A percentile compares a stretch with the other conserved stretches of the same genome.
phyloP scores from a whole-genome alignment of 2,888 invertebrate genomes.

The Drosophila robusta region DNA sequence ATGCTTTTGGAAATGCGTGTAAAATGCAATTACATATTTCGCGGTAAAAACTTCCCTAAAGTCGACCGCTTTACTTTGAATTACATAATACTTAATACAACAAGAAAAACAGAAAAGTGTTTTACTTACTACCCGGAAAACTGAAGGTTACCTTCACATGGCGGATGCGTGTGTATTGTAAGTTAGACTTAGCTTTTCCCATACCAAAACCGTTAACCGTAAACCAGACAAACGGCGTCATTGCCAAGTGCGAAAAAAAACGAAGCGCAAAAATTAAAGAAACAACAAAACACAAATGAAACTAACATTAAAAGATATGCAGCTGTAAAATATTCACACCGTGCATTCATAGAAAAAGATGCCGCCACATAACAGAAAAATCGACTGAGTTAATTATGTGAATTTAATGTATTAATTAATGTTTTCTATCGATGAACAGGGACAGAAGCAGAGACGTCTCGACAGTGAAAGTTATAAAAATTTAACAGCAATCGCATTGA shows the following conservation, averaged over 20 bases:
- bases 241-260: conserved; percentile 59
- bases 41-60: conserved; percentile 23
- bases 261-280: conserved; percentile 11
- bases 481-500: conserved; percentile 49
- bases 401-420: conserved; percentile 77
- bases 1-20: too few species aligned
- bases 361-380: conserved; percentile 41
- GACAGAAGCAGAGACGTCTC: conserved; percentile 16
- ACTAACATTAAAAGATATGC: conserved; percentile 27
- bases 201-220: conserved; percentile 41
- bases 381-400: conserved; percentile 70
- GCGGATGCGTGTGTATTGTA: conserved; percentile 13
- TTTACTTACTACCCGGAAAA: conserved; percentile 69
- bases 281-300: conserved; percentile 2
- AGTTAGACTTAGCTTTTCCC: conserved; percentile 34
- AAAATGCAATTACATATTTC: too few species aligned
- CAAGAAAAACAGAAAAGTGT: conserved; percentile 31
- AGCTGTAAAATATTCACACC: conserved; percentile 35
- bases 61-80: conserved; percentile 4
- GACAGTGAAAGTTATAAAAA: conserved; percentile 68
- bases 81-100: conserved; percentile 27
- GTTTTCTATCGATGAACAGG: conserved; percentile 58
- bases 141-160: conserved; percentile 62
- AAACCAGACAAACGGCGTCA: conserved; percentile 48
- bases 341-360: conserved; percentile 24